Evolutionary conservation across 2,797 vertebrate genomes (phyloP), one percentile per base, ranked within the genome.

Genomic region (Neostethus bicornis): DNA sequence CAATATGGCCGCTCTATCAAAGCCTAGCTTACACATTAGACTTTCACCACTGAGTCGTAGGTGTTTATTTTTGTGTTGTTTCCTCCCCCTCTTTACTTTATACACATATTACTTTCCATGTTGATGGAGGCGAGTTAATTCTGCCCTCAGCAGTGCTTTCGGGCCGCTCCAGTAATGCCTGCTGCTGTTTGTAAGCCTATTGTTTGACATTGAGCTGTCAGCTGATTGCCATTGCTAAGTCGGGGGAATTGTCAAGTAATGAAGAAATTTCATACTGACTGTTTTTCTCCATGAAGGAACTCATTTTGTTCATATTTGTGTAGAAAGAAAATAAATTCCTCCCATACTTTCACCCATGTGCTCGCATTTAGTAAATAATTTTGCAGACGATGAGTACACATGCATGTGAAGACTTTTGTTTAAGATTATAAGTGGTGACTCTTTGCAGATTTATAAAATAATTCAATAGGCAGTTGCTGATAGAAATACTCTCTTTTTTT

Each of bases 351-450:
- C 7, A 67, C 80, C 84, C 80, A 89, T 89, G 88, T 55, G 83
- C 83, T 81, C 3, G 58, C 70, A 78, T 86, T 92, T 87, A 91
- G 78, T 64, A 51, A 69, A 86, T 66, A 48, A 85, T 87, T 85
- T 80, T 75, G 71, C 66, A 75, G 69, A 66, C 71, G 54, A 66
- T 37, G 66, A 67, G 70, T 66, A 79, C 49, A 52, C 64, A 62
- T 68, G 68, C 73, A 82, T 90, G 82, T 82, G 83, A 83, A 86
- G 87, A 83, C 84, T 80, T 81, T 88, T 91, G 87, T 92, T 73
- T 77, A 44, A 47, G 69, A 38, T 58, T 61, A 60, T 75, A 62
- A 77, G 68, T 45, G 71, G 66, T 35, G 31, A 84, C 87, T 87
- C 80, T 86, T 85, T 60, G 67, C 80, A 76, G 63, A 86, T 85